phyloP scores from a whole-genome alignment of 1,140 invertebrate species.

The Diachasmimorpha longicaudata region DNA sequence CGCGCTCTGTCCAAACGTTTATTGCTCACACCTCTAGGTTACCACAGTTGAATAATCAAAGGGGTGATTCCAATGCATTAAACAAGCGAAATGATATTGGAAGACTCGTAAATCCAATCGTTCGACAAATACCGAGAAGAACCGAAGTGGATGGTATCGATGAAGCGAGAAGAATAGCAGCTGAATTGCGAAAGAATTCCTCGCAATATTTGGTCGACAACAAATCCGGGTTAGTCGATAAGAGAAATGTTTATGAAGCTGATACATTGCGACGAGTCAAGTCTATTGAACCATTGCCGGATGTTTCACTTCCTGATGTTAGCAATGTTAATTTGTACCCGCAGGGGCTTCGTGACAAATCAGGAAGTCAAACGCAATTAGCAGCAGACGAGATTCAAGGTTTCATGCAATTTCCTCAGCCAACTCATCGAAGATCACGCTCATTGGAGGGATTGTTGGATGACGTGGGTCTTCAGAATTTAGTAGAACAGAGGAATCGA shows the following conservation, averaged over 20 bases:
- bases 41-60: conserved; percentile 73
- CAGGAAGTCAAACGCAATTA: conserved; percentile 24
- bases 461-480: conserved; percentile 60
- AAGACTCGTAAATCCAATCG: conserved; percentile 80
- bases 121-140: conserved; percentile 48
- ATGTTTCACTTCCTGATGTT: conserved; percentile 38
- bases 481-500: conserved; percentile 44
- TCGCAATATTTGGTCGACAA: conserved; percentile 70
- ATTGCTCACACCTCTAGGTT: conserved; percentile 46
- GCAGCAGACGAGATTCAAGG: neutral
- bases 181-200: conserved; percentile 70
- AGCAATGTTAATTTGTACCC: conserved; percentile 66
- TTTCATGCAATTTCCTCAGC: conserved; percentile 16
- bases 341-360: conserved; percentile 58
- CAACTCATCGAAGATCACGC: conserved; percentile 60
- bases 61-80: conserved; percentile 59
- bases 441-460: conserved; percentile 72
- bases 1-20: conserved; percentile 36
- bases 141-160: conserved; percentile 52
- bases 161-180: conserved; percentile 67
- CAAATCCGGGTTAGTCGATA: conserved; percentile 69
- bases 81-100: conserved; percentile 77
- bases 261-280: conserved; percentile 69
- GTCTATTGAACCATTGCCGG: conserved; percentile 50
- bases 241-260: conserved; percentile 79